These are phyloP conservation scores for Alloscopus bannaensis DNA, from an alignment of 2,888 invertebrate genomes.

Conservation along the genomic window DNA sequence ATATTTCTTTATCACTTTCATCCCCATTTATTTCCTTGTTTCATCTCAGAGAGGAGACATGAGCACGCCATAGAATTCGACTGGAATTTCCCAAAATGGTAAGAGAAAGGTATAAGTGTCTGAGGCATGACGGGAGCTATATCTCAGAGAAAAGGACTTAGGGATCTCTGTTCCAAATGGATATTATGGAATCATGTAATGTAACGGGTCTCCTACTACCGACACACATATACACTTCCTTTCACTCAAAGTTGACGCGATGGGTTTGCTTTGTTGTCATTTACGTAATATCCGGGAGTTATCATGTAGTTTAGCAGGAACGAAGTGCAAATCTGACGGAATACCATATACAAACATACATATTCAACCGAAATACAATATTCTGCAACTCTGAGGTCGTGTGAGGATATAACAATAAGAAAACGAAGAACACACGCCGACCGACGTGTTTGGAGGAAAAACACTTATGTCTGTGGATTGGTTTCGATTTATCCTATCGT, in stretches of 20 bases:
- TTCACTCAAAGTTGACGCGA: conserved; percentile 10
- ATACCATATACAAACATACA: background rate
- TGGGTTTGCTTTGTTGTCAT: background rate
- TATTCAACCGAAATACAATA: conserved; percentile 4
- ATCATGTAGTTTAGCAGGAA: conserved; percentile 15
- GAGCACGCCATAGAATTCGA: background rate
- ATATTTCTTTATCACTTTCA: background rate
- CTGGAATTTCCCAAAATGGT: background rate
- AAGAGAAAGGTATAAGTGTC: no score
- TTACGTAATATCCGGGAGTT: conserved; percentile 20
- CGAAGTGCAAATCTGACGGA: conserved; percentile 24
- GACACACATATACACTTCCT: background rate
- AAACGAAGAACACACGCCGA: no score
- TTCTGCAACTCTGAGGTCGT: no score
- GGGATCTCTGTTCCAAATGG: no score
- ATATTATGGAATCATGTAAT: no score
- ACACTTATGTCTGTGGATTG: no score
- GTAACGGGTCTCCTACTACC: no score
- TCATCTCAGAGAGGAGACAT: background rate
- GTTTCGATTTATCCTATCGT: no score
- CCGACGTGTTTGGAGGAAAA: no score
- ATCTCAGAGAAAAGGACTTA: no score
- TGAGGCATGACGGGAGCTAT: no score
- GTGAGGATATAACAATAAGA: no score
- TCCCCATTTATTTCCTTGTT: background rate